A percentile compares a stretch with the other conserved stretches of the same genome.
phyloP scores from a whole-genome alignment of 2,888 invertebrate species.

The Ferdinandea cuprea region DNA sequence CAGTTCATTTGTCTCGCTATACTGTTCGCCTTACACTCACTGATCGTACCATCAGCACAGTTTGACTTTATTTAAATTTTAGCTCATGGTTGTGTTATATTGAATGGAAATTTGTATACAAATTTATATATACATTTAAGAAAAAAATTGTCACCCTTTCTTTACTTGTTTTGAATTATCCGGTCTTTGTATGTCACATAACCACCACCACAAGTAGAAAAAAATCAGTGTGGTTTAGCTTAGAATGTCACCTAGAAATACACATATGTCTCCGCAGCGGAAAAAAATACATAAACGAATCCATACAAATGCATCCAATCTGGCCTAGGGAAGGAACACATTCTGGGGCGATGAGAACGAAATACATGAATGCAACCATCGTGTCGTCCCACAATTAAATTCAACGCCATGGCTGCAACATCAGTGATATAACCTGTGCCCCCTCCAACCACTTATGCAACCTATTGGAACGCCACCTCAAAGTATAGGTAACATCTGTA shows the following conservation, averaged over 20 bases:
- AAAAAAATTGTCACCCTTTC: conserved; percentile 26
- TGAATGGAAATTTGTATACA: too few relatives aligned
- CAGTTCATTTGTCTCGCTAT: too few relatives aligned
- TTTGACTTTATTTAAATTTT: too few relatives aligned
- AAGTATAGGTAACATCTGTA: not conserved
- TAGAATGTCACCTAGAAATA: conserved; percentile 48
- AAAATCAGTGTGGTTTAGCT: conserved; percentile 50
- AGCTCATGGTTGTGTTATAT: too few relatives aligned
- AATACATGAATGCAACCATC: not conserved
- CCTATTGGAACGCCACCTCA: not conserved
- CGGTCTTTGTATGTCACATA: conserved; percentile 20
- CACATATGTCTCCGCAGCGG: not conserved
- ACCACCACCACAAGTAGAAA: conserved; percentile 49
- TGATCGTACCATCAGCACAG: too few relatives aligned
- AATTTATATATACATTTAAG: too few relatives aligned
- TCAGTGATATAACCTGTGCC: conserved; percentile 13
- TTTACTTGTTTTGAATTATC: conserved; percentile 32
- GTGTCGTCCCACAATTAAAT: conserved; percentile 22
- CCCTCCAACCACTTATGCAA: conserved; percentile 37
- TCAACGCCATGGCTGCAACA: conserved; percentile 34
- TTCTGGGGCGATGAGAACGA: not conserved
- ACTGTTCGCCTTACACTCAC: too few relatives aligned
- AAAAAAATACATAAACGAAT: conserved; percentile 36
- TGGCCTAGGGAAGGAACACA: conserved; percentile 25
- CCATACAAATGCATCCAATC: conserved; percentile 63